A percentile compares a stretch with the other conserved stretches of the same genome.
These are phyloP conservation scores for Limenitis arthemis DNA, from an alignment of 2,888 invertebrate genomes.

Conservation along the genomic window DNA sequence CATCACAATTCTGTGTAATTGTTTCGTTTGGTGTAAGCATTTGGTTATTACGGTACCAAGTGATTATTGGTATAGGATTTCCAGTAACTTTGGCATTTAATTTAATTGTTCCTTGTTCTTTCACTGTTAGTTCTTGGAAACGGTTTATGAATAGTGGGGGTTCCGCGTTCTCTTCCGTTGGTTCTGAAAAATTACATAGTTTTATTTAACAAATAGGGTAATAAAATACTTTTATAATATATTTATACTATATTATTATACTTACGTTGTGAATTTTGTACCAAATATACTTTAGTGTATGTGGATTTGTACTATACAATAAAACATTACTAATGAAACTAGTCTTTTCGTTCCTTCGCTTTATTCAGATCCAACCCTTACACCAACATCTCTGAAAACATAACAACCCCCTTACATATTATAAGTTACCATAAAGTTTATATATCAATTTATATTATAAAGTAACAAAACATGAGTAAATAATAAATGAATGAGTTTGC, in stretches of 20 bases:
- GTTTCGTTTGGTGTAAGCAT: constrained; percentile 83
- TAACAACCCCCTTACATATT: too few species aligned
- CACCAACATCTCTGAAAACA: too few species aligned
- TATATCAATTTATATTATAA: too few species aligned
- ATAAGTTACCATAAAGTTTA: too few species aligned
- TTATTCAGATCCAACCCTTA: not conserved
- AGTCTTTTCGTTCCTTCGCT: not conserved
- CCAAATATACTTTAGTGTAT: constrained; percentile 57
- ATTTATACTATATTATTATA: constrained; percentile 54
- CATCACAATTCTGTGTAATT: constrained; percentile 84
- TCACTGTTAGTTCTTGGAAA: constrained; percentile 88
- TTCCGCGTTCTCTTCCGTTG: constrained; percentile 81
- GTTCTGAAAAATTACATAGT: constrained; percentile 69
- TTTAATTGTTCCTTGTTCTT: constrained; percentile 82
- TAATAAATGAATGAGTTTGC: too few species aligned
- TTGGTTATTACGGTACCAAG: constrained; percentile 91
- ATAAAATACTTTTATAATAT: too few species aligned
- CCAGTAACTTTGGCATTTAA: constrained; percentile 90
- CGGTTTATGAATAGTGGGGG: constrained; percentile 91
- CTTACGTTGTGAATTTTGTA: constrained; percentile 68
- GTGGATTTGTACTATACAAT: constrained; percentile 32
- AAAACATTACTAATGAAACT: constrained; percentile 19
- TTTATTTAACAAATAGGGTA: not conserved
- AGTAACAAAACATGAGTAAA: too few species aligned
- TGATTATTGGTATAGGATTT: constrained; percentile 90